Evolutionary conservation across 1,140 invertebrate species (phyloP), one percentile per base, ranked within the genome.

Genomic region (Maniola jurtina): DNA sequence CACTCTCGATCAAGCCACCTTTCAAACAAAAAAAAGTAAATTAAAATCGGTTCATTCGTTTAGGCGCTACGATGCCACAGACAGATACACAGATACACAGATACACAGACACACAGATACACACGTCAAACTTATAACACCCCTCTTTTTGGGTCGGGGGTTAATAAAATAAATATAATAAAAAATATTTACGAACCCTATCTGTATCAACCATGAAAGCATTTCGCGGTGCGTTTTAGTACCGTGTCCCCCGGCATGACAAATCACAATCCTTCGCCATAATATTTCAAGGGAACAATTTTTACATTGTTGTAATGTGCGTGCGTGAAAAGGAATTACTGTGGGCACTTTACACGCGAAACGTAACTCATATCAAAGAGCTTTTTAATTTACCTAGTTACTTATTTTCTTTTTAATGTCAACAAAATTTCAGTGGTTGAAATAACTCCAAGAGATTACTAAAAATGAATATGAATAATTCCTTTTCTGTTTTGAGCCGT

Each of bases 301-400:
- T 6, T 47, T 33, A 14, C 9, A 40, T 16, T 14, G 13, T 13
- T 58, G 9, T 25, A 54, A 33, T 8, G 15, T 54, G 8, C 50
- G 50, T 54, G 50, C 50, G 50, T 54, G 50, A 54, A 54, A 54
- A 54, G 50, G 9, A 54, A 33, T 54, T 54, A 54, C 50, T 2
- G 50, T 10, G 1, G 50, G 50, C 8, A 54, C 50, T 16, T 14
- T 2, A 33, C 50, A 54, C 50, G 50, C 50, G 25, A 54, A 10
- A 33, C 13, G 5, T 54, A 34, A 33, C 50, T 33, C 6, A 38
- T 9, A 38, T 38, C 10, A 38, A 38, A 38, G 6, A 38, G 38
- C 38, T 11, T 38, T 38, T 38, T 38, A 11, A 9, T n/a, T 48
- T 11, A 48, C 3, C 6, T 14, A 48, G 3, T 14, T 42, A 48